Evolutionary conservation across 2,888 invertebrate species (phyloP).

Genomic region (Mamestra brassicae): DNA sequence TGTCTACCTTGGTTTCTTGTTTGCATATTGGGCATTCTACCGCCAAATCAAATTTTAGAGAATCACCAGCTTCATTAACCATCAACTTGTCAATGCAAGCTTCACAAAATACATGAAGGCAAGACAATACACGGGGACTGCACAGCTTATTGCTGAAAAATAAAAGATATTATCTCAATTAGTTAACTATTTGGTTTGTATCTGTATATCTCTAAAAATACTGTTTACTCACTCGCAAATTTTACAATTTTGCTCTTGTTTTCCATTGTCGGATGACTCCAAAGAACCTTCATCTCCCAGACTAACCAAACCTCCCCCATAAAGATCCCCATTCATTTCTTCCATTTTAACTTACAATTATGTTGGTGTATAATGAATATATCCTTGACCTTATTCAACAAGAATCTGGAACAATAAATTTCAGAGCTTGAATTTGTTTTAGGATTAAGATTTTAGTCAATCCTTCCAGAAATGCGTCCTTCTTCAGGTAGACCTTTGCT

Average conservation of each 20-base stretch:
- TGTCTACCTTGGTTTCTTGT: constrained; percentile 94
- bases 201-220: not conserved
- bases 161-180: not conserved
- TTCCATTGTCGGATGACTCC: constrained; percentile 87
- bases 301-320: constrained; percentile 87
- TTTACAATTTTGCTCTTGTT: constrained; percentile 92
- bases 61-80: constrained; percentile 93
- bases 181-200: not conserved
- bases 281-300: constrained; percentile 89
- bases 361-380: constrained; percentile 83
- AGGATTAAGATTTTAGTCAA: too few species aligned
- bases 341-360: constrained; percentile 92
- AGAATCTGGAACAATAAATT: constrained; percentile 80
- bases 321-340: constrained; percentile 90
- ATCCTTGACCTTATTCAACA: constrained; percentile 85
- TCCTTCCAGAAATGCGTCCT: too few species aligned
- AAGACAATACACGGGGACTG: constrained; percentile 96
- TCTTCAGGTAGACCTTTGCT: too few species aligned
- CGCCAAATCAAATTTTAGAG: constrained; percentile 91
- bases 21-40: constrained; percentile 95
- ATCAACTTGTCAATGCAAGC: constrained; percentile 96
- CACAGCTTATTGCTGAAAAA: constrained; percentile 93
- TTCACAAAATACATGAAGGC: constrained; percentile 99
- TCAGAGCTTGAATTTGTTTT: not conserved
- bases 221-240: constrained; percentile 91